Conservation (phyloP, 2,113 vertebrate species). For the Nycticebus coucang region DNA sequence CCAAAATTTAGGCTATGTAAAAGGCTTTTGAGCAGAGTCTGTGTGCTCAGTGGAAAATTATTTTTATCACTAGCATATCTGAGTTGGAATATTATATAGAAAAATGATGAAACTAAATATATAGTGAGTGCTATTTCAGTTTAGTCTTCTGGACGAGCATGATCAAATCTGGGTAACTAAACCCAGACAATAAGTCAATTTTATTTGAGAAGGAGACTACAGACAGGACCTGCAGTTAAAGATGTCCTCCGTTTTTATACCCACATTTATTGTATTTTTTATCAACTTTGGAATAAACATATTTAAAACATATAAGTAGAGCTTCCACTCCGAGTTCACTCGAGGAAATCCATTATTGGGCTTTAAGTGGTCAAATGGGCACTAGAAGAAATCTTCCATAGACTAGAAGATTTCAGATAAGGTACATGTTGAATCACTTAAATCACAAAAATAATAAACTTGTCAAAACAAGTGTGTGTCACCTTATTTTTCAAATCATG, state of each 20-base stretch:
- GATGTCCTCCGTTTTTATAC: constrained; percentile 21
- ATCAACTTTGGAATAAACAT: constrained; percentile 17
- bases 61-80: not conserved
- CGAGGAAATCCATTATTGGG: not conserved
- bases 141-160: not conserved
- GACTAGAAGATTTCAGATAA: not conserved
- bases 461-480: not conserved
- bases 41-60: not conserved
- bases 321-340: not conserved
- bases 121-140: not conserved
- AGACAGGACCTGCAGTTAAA: constrained; percentile 15
- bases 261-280: constrained; percentile 18
- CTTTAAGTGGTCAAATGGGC: not conserved
- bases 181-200: not conserved
- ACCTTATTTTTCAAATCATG: not conserved
- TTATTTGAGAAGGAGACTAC: constrained; percentile 2
- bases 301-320: constrained; percentile 32
- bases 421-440: not conserved
- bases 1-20: not conserved
- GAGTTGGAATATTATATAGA: not conserved
- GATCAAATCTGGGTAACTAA: not conserved
- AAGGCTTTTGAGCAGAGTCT: not conserved
- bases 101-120: not conserved
- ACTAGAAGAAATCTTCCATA: not conserved
- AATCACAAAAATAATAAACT: not conserved